phyloP scores from a whole-genome alignment of 2,888 invertebrate species.

The Caenorhabditis macrosperma region DNA sequence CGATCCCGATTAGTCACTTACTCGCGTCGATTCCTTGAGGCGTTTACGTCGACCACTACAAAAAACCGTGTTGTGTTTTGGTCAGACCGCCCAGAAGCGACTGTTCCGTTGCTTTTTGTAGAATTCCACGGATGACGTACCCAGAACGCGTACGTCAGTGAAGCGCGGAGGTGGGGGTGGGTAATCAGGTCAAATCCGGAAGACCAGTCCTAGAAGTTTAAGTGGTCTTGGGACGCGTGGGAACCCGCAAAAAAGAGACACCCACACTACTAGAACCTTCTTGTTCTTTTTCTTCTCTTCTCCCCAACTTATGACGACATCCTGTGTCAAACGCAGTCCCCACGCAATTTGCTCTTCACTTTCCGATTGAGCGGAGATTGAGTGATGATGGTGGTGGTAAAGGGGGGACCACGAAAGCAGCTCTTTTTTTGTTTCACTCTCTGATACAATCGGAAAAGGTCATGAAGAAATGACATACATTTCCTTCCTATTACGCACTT shows the following conservation, averaged over 20 bases:
- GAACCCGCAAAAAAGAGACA: conserved; percentile 19
- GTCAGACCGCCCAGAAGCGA: conserved; percentile 12
- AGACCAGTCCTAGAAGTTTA: neutral
- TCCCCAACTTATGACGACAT: conserved; percentile 20
- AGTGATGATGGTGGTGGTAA: neutral
- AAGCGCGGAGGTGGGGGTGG: conserved; percentile 18
- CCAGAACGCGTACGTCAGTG: neutral
- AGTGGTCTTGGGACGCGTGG: conserved; percentile 13
- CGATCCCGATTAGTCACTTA: conserved; percentile 4
- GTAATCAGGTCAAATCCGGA: conserved; percentile 38
- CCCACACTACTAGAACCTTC: conserved; percentile 9
- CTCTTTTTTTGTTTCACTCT: conserved; percentile 24
- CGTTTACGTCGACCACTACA: neutral
- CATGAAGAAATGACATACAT: conserved; percentile 19
- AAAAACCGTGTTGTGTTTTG: conserved; percentile 29
- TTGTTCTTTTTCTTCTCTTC: neutral
- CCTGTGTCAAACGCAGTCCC: conserved; percentile 13
- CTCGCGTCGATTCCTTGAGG: neutral
- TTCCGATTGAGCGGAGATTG: conserved; percentile 41
- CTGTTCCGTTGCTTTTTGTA: conserved; percentile 11
- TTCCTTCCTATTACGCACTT: conserved; percentile 47
- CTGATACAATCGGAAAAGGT: conserved; percentile 22
- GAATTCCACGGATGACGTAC: conserved; percentile 15
- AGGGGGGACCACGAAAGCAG: neutral
- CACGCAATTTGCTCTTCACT: conserved; percentile 36